Evolutionary conservation across 1,140 invertebrate species (phyloP), one percentile per base, ranked within the genome.

Genomic region (Asobara japonica): DNA sequence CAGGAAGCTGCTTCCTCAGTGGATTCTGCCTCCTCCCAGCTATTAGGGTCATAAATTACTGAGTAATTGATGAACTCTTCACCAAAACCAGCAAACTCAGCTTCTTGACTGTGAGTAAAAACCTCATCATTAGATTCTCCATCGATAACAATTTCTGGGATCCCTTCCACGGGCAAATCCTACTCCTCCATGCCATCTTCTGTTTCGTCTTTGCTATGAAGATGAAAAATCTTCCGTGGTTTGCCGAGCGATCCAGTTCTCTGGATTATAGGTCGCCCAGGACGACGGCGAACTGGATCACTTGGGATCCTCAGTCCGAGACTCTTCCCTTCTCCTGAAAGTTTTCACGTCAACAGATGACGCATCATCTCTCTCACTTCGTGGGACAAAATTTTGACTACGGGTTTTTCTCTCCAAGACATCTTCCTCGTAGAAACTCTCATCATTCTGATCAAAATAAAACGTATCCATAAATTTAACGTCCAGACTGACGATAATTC

Each of bases 401-500:
- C n/a, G n/a, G 10, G 6, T 48, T 5, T 16, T 48, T 10, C 0
- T 48, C 5, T 48, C 18, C 0, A 48, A 16, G n/a, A 48, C 25
- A 20, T 22, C 51, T 36, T 33, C 2, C 62, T 30, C n/a, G 13
- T 33, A 65, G 29, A 2, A 65, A 33, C n/a, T 65, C 30, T 65
- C 2, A 6, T 10, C 7, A 65, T 65, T 65, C 29, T 30, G 62
- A 65, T n/a, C n/a, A 65, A 33, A 30, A 30, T n/a, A 36, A 29
- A 33, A 33, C 4, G 10, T 11, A 65, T 83, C 77, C 33, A 80
- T 70, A 64, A 82, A 80, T 66, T 76, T 65, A 13, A 80, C 78
- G 77, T 79, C 76, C 69, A 81, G 74, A 65, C 72, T 76, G 62
- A 73, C 72, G 3, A 79, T 45, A 30, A 79, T 71, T 76, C 77